A percentile compares a stretch with the other conserved stretches of the same genome.
These are phyloP conservation scores for Gymnarchus niloticus DNA, from an alignment of 2,113 vertebrate genomes.

Conservation along the genomic window DNA sequence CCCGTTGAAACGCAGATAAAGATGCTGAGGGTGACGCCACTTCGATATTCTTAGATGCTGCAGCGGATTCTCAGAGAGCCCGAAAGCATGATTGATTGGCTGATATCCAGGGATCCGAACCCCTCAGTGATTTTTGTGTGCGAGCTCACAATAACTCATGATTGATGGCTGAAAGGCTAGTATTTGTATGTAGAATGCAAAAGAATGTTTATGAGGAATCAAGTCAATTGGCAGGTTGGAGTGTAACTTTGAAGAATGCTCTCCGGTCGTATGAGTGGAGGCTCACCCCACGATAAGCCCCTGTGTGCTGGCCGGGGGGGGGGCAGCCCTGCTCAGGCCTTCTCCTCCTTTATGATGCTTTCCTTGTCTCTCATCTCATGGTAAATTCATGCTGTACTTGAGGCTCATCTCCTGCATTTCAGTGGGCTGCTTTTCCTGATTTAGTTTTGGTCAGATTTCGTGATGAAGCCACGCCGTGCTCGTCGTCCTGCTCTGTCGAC, in stretches of 20 bases:
- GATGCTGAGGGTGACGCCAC: conserved; percentile 1
- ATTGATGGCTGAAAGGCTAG: conserved; percentile 5
- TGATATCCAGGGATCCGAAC: not conserved
- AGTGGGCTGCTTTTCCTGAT: not conserved
- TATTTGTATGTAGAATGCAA: not conserved
- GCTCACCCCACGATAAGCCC: not conserved
- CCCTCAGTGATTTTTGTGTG: not conserved
- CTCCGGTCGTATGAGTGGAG: not conserved
- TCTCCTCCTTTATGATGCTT: not conserved
- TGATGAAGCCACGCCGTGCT: not conserved
- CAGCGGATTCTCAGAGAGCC: not conserved
- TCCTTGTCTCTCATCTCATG: not conserved
- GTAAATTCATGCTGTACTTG: not conserved
- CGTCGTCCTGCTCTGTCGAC: not conserved
- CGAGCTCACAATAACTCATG: not conserved
- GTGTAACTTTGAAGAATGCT: not conserved
- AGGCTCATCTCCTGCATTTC: not conserved
- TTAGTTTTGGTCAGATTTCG: not conserved
- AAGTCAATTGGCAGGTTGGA: not conserved
- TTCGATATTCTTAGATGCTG: conserved; percentile 6
- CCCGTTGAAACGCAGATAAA: not conserved
- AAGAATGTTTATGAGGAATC: not conserved
- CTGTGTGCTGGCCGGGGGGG: not conserved
- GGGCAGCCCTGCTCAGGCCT: not conserved
- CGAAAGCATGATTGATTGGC: not conserved